Conservation (phyloP, 2,888 invertebrate genomes). For the Leucophora obtusa region DNA sequence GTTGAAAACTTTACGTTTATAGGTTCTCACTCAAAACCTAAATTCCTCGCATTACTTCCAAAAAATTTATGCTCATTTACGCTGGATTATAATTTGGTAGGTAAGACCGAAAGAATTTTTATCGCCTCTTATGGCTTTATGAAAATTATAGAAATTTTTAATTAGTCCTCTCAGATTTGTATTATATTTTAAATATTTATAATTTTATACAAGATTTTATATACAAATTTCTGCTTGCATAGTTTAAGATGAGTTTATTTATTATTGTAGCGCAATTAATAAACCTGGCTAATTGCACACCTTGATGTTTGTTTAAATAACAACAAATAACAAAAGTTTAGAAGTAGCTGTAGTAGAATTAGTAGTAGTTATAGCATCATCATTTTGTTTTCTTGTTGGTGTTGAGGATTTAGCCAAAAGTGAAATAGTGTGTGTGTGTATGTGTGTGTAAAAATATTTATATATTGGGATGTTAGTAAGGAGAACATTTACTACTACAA, state of each 20-base stretch:
- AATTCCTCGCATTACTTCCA: too few species aligned
- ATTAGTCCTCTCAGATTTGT: too few species aligned
- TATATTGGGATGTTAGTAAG: not conserved
- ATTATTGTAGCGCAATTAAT: slow-evolving; percentile 61
- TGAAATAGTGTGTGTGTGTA: not conserved
- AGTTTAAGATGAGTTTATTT: slow-evolving; percentile 52
- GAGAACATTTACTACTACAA: not conserved
- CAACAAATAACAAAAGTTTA: slow-evolving; percentile 11
- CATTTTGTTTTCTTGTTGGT: slow-evolving; percentile 11
- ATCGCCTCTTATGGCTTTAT: too few species aligned
- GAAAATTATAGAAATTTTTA: too few species aligned
- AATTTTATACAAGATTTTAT: not conserved
- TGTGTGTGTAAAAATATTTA: not conserved
- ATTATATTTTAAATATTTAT: too few species aligned
- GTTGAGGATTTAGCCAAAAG: slow-evolving; percentile 4
- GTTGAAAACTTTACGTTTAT: too few species aligned
- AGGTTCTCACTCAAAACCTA: too few species aligned
- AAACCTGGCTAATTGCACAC: slow-evolving; percentile 62
- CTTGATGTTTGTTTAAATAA: slow-evolving; percentile 59
- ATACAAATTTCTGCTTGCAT: slow-evolving; percentile 23
- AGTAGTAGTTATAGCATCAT: not conserved
- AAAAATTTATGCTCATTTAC: too few species aligned
- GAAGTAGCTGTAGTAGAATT: not conserved
- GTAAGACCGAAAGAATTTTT: too few species aligned
- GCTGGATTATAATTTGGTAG: too few species aligned